Conservation (phyloP, 1,140 invertebrate genomes). For the honey bee (Apis mellifera) region DNA sequence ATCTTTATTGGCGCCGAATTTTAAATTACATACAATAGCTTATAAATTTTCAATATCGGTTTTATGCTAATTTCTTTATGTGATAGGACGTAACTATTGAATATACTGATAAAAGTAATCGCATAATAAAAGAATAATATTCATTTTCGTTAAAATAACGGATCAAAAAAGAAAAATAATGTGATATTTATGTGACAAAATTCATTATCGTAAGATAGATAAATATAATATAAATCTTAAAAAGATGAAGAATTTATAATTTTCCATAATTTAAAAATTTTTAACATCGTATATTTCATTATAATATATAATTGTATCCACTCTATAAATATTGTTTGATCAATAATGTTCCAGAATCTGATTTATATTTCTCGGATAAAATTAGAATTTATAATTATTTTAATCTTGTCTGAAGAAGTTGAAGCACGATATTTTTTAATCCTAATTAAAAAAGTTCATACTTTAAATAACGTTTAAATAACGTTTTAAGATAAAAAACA, state of each 20-base stretch:
- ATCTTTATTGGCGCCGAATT: slow-evolving; percentile 17
- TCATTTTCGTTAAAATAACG: too few relatives aligned
- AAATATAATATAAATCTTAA: too few relatives aligned
- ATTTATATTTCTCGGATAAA: background rate
- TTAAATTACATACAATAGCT: background rate
- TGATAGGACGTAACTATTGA: background rate
- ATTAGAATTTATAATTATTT: background rate
- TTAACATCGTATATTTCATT: background rate
- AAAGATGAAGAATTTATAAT: too few relatives aligned
- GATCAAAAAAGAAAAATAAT: too few relatives aligned
- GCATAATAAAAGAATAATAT: background rate
- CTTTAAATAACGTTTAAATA: background rate
- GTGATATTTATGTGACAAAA: too few relatives aligned
- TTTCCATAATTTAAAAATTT: background rate
- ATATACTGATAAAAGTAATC: too few relatives aligned
- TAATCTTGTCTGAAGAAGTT: background rate
- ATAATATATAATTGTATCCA: background rate
- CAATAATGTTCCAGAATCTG: background rate
- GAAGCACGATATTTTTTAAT: background rate
- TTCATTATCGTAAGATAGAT: too few relatives aligned
- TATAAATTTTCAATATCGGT: too few relatives aligned
- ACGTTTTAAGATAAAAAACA: background rate
- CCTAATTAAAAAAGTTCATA: background rate
- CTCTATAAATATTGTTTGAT: too few relatives aligned
- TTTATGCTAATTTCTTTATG: slow-evolving; percentile 10